phyloP scores from a whole-genome alignment of 2,797 vertebrate genomes.

The Gastrophryne carolinensis region DNA sequence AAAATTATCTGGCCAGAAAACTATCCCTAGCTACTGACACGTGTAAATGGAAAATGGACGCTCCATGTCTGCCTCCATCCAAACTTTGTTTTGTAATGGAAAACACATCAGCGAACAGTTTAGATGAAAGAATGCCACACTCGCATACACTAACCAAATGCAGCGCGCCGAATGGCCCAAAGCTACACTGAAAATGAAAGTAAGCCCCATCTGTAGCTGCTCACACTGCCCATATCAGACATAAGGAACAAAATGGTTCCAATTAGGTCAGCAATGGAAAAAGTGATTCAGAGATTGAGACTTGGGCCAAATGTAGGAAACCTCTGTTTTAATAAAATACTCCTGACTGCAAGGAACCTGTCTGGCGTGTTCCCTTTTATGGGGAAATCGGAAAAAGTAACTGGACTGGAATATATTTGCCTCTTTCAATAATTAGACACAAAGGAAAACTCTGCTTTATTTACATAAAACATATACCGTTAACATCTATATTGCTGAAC shows the following conservation, averaged over 20 bases:
- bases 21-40: not conserved
- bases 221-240: not conserved
- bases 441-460: no score
- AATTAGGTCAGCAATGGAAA: conserved; percentile 29
- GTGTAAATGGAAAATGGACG: not conserved
- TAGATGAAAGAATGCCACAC: not conserved
- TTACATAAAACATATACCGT: no score
- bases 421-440: no score
- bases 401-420: no score
- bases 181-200: conserved; percentile 25
- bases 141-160: conserved; percentile 10
- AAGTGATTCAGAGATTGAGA: conserved; percentile 16
- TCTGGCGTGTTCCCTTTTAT: not conserved
- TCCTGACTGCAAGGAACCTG: not conserved
- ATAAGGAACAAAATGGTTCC: conserved; percentile 16
- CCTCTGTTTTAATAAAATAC: not conserved
- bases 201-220: conserved; percentile 11
- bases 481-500: no score
- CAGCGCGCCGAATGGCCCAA: not conserved
- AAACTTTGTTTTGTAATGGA: conserved; percentile 15
- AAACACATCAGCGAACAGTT: not conserved
- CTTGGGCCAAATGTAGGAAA: conserved; percentile 22
- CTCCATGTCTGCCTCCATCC: not conserved
- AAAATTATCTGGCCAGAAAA: not conserved
- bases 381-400: not conserved